phyloP scores from a whole-genome alignment of 2,888 invertebrate genomes.

The Pristionchus japonicus region DNA sequence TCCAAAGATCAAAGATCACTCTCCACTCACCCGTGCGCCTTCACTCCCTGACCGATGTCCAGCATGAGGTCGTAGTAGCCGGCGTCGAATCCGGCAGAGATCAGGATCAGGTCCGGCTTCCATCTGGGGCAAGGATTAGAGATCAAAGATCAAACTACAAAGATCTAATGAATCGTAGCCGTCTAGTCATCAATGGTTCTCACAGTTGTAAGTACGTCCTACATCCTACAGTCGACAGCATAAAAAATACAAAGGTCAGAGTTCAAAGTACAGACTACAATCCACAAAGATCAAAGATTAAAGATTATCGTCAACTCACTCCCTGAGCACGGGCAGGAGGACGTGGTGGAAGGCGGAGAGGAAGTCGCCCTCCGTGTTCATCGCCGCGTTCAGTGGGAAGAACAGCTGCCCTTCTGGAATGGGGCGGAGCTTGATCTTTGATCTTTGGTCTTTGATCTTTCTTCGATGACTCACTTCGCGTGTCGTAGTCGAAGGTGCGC shows the following conservation, averaged over 20 bases:
- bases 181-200: too few species aligned
- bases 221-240: too few species aligned
- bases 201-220: too few species aligned
- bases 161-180: too few species aligned
- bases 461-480: conserved; percentile 44
- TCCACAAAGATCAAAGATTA: neutral
- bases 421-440: neutral
- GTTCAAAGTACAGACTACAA: conserved; percentile 1
- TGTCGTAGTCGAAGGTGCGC: conserved; percentile 56
- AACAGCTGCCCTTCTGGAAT: conserved; percentile 89
- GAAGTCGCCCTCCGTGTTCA: conserved; percentile 92
- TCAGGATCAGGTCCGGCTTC: conserved; percentile 81
- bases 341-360: conserved; percentile 89
- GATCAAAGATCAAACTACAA: neutral
- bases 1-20: conserved; percentile 25
- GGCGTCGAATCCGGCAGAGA: conserved; percentile 97
- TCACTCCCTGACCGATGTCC: conserved; percentile 91
- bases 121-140: conserved; percentile 78
- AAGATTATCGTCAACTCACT: too few species aligned
- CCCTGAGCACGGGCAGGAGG: conserved; percentile 84
- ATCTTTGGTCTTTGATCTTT: conserved; percentile 5
- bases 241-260: neutral
- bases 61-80: conserved; percentile 78
- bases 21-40: conserved; percentile 80
- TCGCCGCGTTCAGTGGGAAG: conserved; percentile 91